These are phyloP conservation scores for Aplysina aerophoba DNA, from an alignment of 37 sponge, comb jelly and placozoan genomes.

Conservation along the genomic window DNA sequence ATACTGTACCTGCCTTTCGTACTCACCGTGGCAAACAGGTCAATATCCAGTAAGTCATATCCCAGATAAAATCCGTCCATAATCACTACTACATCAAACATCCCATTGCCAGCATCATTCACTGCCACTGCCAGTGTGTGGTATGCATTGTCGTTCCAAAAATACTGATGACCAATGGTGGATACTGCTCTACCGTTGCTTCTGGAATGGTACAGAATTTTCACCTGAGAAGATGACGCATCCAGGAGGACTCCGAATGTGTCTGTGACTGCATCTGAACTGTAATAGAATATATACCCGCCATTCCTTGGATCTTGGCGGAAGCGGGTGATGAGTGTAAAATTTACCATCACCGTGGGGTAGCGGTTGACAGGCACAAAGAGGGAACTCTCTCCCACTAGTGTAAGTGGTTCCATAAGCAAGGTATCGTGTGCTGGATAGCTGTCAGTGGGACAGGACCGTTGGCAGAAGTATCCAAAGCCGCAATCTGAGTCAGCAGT, in stretches of 20 bases:
- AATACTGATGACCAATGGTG: too few species aligned
- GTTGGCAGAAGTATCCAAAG: conserved; percentile 35
- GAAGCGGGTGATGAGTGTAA: conserved; percentile 59
- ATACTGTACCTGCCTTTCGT: too few species aligned
- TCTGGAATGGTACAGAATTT: not conserved
- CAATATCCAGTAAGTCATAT: not conserved
- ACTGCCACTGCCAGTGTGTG: conserved; percentile 22
- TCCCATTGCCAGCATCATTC: too few species aligned
- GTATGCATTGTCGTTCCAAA: conserved; percentile 3
- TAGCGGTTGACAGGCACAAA: conserved; percentile 38
- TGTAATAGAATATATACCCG: conserved; percentile 72
- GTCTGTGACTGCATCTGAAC: conserved; percentile 42
- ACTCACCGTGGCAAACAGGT: not conserved
- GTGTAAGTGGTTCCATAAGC: conserved; percentile 32
- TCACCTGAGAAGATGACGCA: not conserved
- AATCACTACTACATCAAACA: not conserved
- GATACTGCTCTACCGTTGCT: too few species aligned
- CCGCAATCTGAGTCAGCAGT: conserved; percentile 42
- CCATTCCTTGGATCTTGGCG: conserved; percentile 52
- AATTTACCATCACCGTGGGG: conserved; percentile 34
- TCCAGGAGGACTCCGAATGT: conserved; percentile 67
- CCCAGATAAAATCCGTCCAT: conserved; percentile 10
- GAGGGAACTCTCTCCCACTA: conserved; percentile 48
- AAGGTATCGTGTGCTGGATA: conserved; percentile 52
- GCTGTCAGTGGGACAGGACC: conserved; percentile 47